Conservation (phyloP, 2,797 vertebrate species). For the Buphagus erythrorhynchus region DNA sequence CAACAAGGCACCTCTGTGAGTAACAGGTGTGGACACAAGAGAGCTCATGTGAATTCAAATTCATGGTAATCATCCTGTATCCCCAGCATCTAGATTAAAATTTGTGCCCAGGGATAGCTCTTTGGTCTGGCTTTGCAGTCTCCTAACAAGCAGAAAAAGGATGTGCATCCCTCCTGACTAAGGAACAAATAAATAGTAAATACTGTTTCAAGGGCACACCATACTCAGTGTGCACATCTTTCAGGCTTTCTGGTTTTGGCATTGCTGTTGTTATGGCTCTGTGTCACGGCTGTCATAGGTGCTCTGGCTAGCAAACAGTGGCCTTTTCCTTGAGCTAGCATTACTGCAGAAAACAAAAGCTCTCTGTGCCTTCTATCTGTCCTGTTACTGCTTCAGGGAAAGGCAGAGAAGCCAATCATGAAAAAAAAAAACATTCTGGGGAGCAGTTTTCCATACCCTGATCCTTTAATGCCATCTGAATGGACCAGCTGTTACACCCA, state of each 20-base stretch:
- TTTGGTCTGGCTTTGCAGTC: background rate
- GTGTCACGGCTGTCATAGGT: background rate
- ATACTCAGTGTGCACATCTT: background rate
- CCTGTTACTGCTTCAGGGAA: background rate
- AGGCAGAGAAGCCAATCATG: background rate
- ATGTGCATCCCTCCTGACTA: background rate
- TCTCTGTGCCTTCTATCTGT: background rate
- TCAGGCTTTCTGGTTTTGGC: background rate
- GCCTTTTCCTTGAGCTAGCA: background rate
- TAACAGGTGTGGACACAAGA: background rate
- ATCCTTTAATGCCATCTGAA: background rate
- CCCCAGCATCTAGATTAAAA: background rate
- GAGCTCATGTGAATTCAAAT: background rate
- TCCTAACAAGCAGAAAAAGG: background rate
- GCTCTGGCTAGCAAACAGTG: background rate
- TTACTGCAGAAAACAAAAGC: background rate
- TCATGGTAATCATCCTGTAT: background rate
- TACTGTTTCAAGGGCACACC: background rate
- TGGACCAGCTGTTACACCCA: background rate
- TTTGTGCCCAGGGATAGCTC: background rate
- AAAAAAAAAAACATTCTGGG: background rate
- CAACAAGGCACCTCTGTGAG: background rate
- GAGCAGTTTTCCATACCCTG: background rate
- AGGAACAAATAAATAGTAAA: background rate
- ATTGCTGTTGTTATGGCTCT: background rate